Base-by-base conservation (phyloP, 2,888 invertebrate species). In the Acheta domesticus region DNA sequence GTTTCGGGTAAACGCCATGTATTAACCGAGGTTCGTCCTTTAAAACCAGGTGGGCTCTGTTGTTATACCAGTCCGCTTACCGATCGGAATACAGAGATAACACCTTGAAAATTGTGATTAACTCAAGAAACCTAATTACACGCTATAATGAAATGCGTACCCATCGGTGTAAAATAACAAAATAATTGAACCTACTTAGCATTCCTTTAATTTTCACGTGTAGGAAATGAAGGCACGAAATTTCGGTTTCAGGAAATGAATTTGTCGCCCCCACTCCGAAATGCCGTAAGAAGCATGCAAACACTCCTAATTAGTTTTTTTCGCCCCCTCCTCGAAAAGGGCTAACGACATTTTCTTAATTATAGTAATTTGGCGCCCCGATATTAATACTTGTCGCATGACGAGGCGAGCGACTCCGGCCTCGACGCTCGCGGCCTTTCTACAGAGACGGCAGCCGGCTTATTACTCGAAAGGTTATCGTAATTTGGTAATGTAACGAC, bases 111-210 rank as follows among this genome's bases (percentile, higher is more conserved):
- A 62, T 62, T 62, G 62, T 62, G 62, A 62, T 62, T 62, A 62
- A 62, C 62, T 62, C 62, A 14, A 62, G n/a, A 16, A 19, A n/a
- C n/a, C 16, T 62, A 62, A 62, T 62, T 62, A 62, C n/a, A 62
- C 11, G n/a, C n/a, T n/a, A 62, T 62, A 62, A 62, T 62, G 62
- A 62, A 62, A 62, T 62, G 62, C 14, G 62, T 19, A 62, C 62
- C 62, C 62, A 62, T 62, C 62, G 62, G 62, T 62, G 62, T 62
- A 62, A 62, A 62, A 62, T 62, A 62, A 62, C 62, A 62, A 62
- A 62, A 62, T 62, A 62, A 62, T 62, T 62, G 62, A 62, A 62
- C 16, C 62, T 62, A n/a, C 62, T 62, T 62, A 62, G 62, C 62
- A 62, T 62, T 62, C 62, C 62, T 19, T 62, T 62, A 62, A 62